Evolutionary conservation across 2,797 vertebrate genomes (phyloP).

Genomic region (Onychomys leucogaster): DNA sequence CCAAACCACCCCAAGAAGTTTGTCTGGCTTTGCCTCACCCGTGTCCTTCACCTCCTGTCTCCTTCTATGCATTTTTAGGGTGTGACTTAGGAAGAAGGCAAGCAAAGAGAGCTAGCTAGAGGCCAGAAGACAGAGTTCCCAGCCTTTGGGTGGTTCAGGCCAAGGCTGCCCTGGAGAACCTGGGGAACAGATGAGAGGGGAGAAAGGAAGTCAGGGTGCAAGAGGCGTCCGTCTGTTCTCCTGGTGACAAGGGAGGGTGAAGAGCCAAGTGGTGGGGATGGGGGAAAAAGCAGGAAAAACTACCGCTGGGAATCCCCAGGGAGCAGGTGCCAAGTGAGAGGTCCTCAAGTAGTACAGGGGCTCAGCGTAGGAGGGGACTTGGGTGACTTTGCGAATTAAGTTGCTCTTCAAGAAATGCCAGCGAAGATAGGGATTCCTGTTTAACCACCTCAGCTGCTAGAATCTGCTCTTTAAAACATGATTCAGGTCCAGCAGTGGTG

Average conservation of each 20-base stretch:
- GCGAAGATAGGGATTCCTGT: constrained; percentile 19
- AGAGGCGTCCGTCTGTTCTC: not conserved
- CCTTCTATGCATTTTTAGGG: not conserved
- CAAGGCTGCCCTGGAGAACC: not conserved
- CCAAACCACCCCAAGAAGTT: not conserved
- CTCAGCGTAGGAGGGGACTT: not conserved
- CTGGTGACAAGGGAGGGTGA: not conserved
- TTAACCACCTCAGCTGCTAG: not conserved
- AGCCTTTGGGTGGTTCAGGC: not conserved
- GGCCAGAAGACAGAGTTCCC: not conserved
- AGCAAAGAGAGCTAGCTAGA: not conserved
- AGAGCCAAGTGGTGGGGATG: not conserved
- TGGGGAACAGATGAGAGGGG: not conserved
- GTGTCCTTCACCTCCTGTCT: not conserved
- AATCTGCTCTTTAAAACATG: constrained; percentile 48
- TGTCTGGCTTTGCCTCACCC: not conserved
- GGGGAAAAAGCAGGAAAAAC: not conserved
- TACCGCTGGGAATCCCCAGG: not conserved
- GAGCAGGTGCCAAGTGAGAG: not conserved
- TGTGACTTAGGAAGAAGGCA: not conserved
- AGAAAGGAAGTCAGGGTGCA: not conserved
- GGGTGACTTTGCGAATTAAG: not conserved
- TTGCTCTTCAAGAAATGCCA: constrained; percentile 47
- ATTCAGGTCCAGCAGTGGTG: not conserved
- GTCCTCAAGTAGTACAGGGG: not conserved